Percentiles rank a stretch among this genome's conserved stretches.
phyloP scores from a whole-genome alignment of 1,140 invertebrate species.

The Metopolophium dirhodum region DNA sequence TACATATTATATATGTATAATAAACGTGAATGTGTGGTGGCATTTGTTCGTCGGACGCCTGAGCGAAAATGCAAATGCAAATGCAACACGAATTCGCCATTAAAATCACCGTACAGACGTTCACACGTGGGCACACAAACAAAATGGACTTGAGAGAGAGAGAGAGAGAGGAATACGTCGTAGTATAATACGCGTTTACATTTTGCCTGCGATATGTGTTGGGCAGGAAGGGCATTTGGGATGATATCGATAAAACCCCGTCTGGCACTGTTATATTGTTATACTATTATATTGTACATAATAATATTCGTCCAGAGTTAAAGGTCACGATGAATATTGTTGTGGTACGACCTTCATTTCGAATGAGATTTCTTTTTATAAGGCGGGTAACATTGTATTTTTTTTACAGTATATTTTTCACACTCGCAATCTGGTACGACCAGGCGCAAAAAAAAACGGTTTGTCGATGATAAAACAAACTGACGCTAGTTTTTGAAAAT shows the following conservation, averaged over 20 bases:
- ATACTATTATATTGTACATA: background rate
- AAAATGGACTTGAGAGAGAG: background rate
- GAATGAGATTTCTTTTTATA: background rate
- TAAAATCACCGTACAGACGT: slow-evolving; percentile 23
- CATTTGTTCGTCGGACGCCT: slow-evolving; percentile 30
- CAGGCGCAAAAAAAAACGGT: background rate
- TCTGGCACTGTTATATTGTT: background rate
- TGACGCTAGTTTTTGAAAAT: background rate
- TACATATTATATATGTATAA: background rate
- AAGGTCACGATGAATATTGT: background rate
- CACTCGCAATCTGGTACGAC: background rate
- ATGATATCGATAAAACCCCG: background rate
- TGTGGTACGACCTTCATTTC: background rate
- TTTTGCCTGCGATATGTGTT: background rate
- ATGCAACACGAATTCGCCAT: slow-evolving; percentile 48
- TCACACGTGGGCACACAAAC: slow-evolving; percentile 38
- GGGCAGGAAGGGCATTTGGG: background rate
- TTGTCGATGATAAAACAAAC: background rate
- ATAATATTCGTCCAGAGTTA: background rate
- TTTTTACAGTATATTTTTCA: too few species aligned
- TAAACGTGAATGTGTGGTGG: background rate
- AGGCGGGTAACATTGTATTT: background rate
- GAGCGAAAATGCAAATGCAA: background rate
- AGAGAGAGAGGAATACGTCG: background rate
- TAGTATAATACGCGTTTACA: background rate